A percentile compares a stretch with the other conserved stretches of the same genome.
phyloP scores from a whole-genome alignment of 2,888 invertebrate species.

The Orchesella flavescens region DNA sequence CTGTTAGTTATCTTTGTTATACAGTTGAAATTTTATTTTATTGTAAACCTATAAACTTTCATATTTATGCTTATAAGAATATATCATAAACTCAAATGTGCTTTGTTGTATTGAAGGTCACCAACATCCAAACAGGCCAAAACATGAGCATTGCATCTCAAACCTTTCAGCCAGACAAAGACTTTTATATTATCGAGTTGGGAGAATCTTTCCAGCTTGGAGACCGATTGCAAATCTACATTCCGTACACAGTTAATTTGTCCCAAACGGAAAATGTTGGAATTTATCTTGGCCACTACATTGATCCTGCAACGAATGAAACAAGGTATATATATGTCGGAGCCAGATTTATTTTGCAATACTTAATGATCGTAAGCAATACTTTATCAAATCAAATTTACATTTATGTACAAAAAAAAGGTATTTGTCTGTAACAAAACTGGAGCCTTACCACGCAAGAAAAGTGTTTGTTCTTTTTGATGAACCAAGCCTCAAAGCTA shows the following conservation, averaged over 20 bases:
- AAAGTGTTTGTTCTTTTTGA: constrained; percentile 45
- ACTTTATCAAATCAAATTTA: too few relatives aligned
- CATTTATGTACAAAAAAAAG: not conserved
- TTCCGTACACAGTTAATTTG: constrained; percentile 18
- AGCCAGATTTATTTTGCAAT: not conserved
- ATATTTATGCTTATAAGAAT: too few relatives aligned
- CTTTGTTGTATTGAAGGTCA: not conserved
- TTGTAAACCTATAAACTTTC: too few relatives aligned
- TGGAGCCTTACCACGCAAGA: constrained; percentile 38
- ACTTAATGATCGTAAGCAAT: not conserved
- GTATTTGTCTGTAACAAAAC: constrained; percentile 32
- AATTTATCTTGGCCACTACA: constrained; percentile 35
- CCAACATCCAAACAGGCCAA: not conserved
- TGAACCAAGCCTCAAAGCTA: constrained; percentile 42
- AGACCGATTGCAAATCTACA: constrained; percentile 15
- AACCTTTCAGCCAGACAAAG: constrained; percentile 19
- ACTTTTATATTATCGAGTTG: constrained; percentile 36
- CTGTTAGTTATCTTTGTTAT: not conserved
- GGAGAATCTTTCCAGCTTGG: not conserved
- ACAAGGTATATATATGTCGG: not conserved
- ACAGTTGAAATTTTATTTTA: too few relatives aligned
- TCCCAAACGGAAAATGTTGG: constrained; percentile 28
- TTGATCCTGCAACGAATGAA: not conserved
- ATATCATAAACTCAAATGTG: too few relatives aligned
- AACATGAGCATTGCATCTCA: not conserved